phyloP scores from a whole-genome alignment of 2,797 vertebrate species.

The Bradypus variegatus region DNA sequence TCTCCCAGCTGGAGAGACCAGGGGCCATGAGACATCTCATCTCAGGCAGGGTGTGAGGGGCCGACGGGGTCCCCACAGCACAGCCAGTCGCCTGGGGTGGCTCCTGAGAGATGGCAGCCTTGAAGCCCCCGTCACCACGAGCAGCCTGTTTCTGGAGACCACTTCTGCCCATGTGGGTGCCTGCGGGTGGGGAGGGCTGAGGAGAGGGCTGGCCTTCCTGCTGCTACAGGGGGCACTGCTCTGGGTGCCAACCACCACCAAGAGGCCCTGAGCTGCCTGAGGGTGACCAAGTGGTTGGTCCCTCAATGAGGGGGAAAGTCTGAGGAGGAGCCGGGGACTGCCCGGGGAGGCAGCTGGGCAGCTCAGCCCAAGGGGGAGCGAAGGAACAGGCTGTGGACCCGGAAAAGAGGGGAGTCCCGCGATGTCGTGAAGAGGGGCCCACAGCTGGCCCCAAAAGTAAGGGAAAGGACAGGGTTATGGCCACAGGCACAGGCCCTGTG shows the following conservation, averaged over 20 bases:
- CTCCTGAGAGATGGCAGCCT: neutral
- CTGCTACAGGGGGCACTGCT: fast-evolving
- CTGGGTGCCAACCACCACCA: neutral
- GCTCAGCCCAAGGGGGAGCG: neutral
- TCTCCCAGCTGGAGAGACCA: neutral
- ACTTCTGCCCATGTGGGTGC: neutral
- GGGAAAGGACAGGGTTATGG: fast-evolving
- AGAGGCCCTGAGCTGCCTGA: fast-evolving
- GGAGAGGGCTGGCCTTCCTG: neutral
- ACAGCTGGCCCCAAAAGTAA: neutral
- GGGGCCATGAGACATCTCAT: too few species aligned
- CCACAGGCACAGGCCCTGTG: neutral
- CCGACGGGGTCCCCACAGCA: neutral
- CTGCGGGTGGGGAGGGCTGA: neutral
- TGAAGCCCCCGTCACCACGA: fast-evolving
- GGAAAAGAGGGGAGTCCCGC: too few species aligned
- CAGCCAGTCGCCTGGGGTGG: fast-evolving
- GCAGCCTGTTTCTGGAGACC: neutral
- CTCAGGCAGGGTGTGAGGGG: too few species aligned
- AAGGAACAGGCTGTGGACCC: neutral
- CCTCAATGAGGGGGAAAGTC: neutral
- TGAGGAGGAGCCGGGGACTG: neutral
- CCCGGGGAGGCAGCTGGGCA: neutral
- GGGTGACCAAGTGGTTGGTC: neutral
- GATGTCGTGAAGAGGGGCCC: fast-evolving